Base-by-base conservation (phyloP, 2,888 invertebrate genomes). In the Ophion slaviceki region DNA sequence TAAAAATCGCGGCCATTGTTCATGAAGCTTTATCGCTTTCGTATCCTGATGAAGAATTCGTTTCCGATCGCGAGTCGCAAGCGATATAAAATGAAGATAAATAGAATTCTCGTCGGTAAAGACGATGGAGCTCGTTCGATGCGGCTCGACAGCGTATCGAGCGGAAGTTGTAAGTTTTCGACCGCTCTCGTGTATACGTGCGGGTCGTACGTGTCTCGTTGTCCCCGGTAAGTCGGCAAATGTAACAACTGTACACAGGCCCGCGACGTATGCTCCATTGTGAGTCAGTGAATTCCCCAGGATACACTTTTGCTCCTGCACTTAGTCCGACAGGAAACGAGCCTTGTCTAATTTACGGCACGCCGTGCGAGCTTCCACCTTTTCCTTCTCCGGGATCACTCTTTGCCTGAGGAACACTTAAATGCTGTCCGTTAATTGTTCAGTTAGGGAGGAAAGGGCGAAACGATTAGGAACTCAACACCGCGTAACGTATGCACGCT, bases 301-400 rank as follows among this genome's bases (percentile, higher is more conserved):
- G 88, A 87, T 88, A 87, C 32, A 14, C 64, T 53, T 53, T 70
- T 71, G 66, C 71, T 59, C 20, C 28, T 86, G 89, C 90, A 90
- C 89, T 91, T 89, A 88, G 86, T 74, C 72, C 76, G 88, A 85
- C 85, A 90, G 91, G 91, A 91, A 91, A 89, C 83, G 88, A 78
- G 85, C 62, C 89, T 89, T 88, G 90, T 89, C 89, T 88, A 90
- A 92, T 91, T 90, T 89, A 90, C 90, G 80, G 74, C 80, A 66
- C 64, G 53, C 74, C 81, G 68, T 64, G 74, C 66, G 70, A 53
- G 57, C 64, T 86, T 80, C 67, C 28, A 59, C 64, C 62, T 80
- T 47, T 57, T 59, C 45, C 11, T 59, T n/a, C 79, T 47, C 68
- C 75, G 68, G 72, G 20, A 24, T 24, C 45, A 75, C 74, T 59